Evolutionary conservation across 2,797 vertebrate species (phyloP).

Genomic region (Darevskia nairensis): DNA sequence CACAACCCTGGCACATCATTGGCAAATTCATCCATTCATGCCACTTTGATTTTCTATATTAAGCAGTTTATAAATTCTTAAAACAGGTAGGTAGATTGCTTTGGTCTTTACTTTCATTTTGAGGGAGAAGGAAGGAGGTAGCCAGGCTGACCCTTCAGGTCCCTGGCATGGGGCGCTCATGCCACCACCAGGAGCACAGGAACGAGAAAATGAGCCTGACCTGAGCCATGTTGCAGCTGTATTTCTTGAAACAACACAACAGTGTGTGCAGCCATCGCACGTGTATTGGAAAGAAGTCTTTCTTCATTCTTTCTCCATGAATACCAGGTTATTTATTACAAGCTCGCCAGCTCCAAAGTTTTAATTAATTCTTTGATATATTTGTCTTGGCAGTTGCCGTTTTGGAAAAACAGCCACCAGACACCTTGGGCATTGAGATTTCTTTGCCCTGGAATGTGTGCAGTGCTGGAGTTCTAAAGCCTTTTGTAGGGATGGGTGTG

Average conservation of each 20-base stretch:
- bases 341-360: slow-evolving; percentile 60
- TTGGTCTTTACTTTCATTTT: slow-evolving; percentile 85
- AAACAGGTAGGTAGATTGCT: slow-evolving; percentile 84
- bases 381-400: slow-evolving; percentile 35
- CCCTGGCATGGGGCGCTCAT: slow-evolving; percentile 86
- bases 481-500: not conserved
- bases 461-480: slow-evolving; percentile 14
- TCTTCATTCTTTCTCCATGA: slow-evolving; percentile 27
- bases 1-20: too few species aligned
- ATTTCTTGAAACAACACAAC: slow-evolving; percentile 69
- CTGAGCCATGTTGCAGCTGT: slow-evolving; percentile 69
- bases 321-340: slow-evolving; percentile 40
- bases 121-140: slow-evolving; percentile 73
- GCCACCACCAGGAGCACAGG: slow-evolving; percentile 79
- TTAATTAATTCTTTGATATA: slow-evolving; percentile 62
- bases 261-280: slow-evolving; percentile 60
- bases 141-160: slow-evolving; percentile 80
- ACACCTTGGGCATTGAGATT: slow-evolving; percentile 42
- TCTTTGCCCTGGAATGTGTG: slow-evolving; percentile 46
- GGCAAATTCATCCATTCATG: too few species aligned
- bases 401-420: slow-evolving; percentile 47
- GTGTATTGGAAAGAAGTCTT: slow-evolving; percentile 27
- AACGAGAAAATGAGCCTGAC: slow-evolving; percentile 81
- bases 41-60: too few species aligned
- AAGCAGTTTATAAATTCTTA: not conserved